Evolutionary conservation across 2,113 vertebrate species (phyloP).

Genomic region (Leptosomus discolor): DNA sequence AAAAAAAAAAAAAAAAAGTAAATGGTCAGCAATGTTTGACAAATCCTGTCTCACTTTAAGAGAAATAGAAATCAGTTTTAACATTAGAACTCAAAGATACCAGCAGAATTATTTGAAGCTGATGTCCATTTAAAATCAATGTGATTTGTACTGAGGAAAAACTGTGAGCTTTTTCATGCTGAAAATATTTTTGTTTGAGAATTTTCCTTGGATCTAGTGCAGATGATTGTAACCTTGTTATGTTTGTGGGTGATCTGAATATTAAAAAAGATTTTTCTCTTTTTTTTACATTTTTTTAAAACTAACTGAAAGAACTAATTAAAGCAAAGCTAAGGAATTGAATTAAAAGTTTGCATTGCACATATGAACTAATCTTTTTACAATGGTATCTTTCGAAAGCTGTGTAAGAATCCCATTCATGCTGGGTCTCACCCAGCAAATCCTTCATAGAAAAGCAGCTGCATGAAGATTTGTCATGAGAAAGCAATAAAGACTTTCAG

Average conservation of each 20-base stretch:
- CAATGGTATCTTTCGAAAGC: constrained; percentile 25
- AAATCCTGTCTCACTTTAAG: background rate
- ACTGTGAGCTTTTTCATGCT: background rate
- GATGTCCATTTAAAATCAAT: background rate
- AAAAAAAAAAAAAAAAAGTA: background rate
- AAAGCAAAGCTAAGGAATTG: constrained; percentile 54
- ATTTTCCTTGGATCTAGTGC: background rate
- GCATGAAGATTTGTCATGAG: constrained; percentile 15
- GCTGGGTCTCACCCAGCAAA: constrained; percentile 8
- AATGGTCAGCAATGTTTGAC: background rate
- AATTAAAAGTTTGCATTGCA: constrained; percentile 53
- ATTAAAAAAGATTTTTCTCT: background rate
- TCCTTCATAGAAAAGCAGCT: constrained; percentile 5
- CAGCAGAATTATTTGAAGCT: background rate
- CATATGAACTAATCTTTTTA: constrained; percentile 59
- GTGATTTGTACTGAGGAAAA: background rate
- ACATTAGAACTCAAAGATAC: background rate
- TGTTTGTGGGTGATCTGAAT: constrained; percentile 4
- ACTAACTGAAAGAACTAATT: constrained; percentile 54
- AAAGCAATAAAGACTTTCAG: constrained; percentile 33
- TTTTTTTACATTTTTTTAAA: background rate
- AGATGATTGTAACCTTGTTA: background rate
- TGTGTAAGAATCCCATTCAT: background rate
- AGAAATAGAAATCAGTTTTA: background rate
- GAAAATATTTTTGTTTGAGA: background rate